A percentile compares a stretch with the other conserved stretches of the same genome.
Evolutionary conservation across 2,113 vertebrate species (phyloP).

Genomic region (Corythoichthys haematopterus): DNA sequence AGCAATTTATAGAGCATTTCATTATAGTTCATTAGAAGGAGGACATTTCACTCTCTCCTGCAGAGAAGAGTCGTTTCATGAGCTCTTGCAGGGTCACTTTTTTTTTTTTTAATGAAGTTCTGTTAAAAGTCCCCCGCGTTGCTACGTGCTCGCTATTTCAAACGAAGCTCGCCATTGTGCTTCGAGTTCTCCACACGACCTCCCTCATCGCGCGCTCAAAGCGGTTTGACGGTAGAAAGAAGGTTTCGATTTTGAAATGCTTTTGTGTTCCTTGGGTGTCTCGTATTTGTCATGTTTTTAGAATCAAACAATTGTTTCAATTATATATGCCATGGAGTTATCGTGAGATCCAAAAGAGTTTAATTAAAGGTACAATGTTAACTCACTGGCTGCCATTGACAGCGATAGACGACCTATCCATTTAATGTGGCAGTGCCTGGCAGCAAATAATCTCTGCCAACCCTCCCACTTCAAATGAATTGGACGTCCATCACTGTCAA

Average conservation of each 20-base stretch:
- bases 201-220: background rate
- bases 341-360: too few species aligned
- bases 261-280: background rate
- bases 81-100: conserved; percentile 19
- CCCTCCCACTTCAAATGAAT: too few species aligned
- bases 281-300: background rate
- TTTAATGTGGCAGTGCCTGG: too few species aligned
- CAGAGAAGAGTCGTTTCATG: conserved; percentile 24
- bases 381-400: too few species aligned
- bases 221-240: background rate
- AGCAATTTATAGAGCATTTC: conserved; percentile 6
- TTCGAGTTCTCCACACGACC: background rate
- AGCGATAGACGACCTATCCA: too few species aligned
- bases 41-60: conserved; percentile 11
- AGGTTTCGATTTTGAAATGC: background rate
- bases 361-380: too few species aligned
- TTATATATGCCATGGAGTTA: too few species aligned
- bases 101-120: conserved; percentile 35
- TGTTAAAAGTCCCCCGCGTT: conserved; percentile 29
- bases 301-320: too few species aligned
- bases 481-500: too few species aligned
- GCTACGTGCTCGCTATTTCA: conserved; percentile 17
- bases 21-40: conserved; percentile 17
- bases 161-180: background rate
- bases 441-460: too few species aligned